phyloP scores from a whole-genome alignment of 64 coral and sea anemone genomes.

The Montipora cactus region DNA sequence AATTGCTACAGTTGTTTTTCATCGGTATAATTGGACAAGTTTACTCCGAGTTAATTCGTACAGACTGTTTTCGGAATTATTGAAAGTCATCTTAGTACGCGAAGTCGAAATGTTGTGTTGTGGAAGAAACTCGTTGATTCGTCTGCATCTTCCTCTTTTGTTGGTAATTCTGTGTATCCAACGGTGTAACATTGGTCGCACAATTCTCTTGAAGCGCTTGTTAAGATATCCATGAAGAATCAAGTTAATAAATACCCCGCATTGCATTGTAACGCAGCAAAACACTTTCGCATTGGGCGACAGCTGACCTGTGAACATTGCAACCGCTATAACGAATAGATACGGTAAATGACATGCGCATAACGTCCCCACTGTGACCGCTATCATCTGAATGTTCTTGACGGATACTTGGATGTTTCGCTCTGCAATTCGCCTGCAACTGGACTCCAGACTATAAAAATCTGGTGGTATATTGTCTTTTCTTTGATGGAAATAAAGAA shows the following conservation, averaged over 20 bases:
- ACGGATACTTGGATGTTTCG: constrained; percentile 34
- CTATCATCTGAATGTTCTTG: constrained; percentile 69
- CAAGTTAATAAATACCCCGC: constrained; percentile 28
- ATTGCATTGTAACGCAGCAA: constrained; percentile 1
- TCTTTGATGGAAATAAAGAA: constrained; percentile 48
- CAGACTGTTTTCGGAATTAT: not conserved
- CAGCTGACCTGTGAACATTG: constrained; percentile 71
- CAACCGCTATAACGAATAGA: constrained; percentile 10
- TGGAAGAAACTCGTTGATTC: constrained; percentile 28
- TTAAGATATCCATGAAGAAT: constrained; percentile 64
- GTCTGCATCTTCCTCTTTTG: not conserved
- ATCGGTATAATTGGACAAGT: constrained; percentile 9
- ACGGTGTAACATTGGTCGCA: constrained; percentile 31
- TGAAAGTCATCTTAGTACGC: not conserved
- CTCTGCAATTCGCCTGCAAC: constrained; percentile 31
- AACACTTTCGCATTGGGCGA: constrained; percentile 18
- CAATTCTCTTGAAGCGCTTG: constrained; percentile 40
- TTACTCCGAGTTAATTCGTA: constrained; percentile 34
- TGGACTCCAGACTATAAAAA: constrained; percentile 71
- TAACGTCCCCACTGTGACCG: constrained; percentile 19
- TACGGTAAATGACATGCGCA: constrained; percentile 48
- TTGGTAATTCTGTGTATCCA: constrained; percentile 10
- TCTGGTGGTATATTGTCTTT: constrained; percentile 48
- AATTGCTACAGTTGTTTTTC: not conserved
- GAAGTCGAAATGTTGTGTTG: not conserved